A percentile compares a stretch with the other conserved stretches of the same genome.
These are phyloP conservation scores for Leucophenga montana DNA, from an alignment of 2,888 invertebrate genomes.

Conservation along the genomic window DNA sequence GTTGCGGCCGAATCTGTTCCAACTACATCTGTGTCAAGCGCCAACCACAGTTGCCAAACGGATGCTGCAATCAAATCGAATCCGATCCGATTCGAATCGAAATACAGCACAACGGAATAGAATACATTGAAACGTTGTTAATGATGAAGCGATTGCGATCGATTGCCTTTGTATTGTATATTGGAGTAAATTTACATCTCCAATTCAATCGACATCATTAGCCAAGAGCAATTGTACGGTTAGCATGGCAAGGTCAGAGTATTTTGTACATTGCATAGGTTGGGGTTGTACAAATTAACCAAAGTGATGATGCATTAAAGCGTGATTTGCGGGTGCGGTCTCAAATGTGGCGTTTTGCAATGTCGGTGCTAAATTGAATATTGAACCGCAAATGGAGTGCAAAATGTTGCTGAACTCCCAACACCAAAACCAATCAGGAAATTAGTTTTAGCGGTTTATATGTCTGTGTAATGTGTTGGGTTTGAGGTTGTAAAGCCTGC, in stretches of 20 bases:
- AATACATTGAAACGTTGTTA: constrained; percentile 22
- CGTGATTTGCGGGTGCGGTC: constrained; percentile 20
- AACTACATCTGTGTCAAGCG: constrained; percentile 35
- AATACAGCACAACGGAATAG: constrained; percentile 30
- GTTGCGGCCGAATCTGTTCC: constrained; percentile 9
- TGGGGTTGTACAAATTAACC: constrained; percentile 53
- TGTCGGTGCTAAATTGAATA: background rate
- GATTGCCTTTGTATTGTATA: constrained; percentile 55
- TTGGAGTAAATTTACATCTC: constrained; percentile 61
- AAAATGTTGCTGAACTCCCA: constrained; percentile 40
- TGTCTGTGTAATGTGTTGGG: too few relatives aligned
- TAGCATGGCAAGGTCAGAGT: constrained; percentile 40
- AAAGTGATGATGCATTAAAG: constrained; percentile 65
- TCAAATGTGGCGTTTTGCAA: background rate
- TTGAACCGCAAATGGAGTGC: constrained; percentile 49
- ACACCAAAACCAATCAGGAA: constrained; percentile 48
- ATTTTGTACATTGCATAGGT: constrained; percentile 30
- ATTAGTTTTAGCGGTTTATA: constrained; percentile 59
- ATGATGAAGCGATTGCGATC: constrained; percentile 56
- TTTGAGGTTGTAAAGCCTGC: constrained; percentile 6
- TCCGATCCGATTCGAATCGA: constrained; percentile 19
- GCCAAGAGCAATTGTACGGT: constrained; percentile 35
- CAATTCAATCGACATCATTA: constrained; percentile 53
- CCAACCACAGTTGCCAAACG: constrained; percentile 34
- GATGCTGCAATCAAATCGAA: constrained; percentile 50